Evolutionary conservation across 2,888 invertebrate species (phyloP).

Genomic region (Nebria salina): DNA sequence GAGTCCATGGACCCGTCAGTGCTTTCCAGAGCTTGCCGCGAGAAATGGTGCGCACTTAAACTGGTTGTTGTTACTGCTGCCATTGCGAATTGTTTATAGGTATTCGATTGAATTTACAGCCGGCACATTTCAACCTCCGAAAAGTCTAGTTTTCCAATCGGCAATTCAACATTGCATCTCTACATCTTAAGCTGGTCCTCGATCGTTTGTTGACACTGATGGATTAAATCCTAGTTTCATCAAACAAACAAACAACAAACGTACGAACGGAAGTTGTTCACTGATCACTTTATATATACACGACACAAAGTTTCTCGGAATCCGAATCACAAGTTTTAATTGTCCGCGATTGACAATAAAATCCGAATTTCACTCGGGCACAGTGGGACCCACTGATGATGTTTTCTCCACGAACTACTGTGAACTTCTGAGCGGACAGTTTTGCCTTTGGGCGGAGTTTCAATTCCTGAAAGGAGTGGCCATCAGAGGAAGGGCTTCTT

Average conservation of each 20-base stretch:
- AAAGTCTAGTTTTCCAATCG: neutral
- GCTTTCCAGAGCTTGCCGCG: conserved; percentile 55
- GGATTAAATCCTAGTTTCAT: no score
- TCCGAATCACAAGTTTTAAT: neutral
- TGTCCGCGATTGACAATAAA: conserved; percentile 22
- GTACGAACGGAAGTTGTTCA: neutral
- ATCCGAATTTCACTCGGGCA: conserved; percentile 24
- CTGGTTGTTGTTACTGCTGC: conserved; percentile 50
- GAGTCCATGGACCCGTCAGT: conserved; percentile 60
- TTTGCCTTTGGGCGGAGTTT: conserved; percentile 57
- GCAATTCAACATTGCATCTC: neutral
- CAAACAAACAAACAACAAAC: no score
- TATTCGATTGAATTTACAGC: no score
- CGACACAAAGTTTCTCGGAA: neutral
- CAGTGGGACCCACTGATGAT: conserved; percentile 51
- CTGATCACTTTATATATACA: neutral
- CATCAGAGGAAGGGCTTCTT: conserved; percentile 50
- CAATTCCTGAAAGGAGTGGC: conserved; percentile 51
- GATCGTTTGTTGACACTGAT: neutral
- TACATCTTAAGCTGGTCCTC: neutral
- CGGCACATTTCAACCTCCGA: neutral
- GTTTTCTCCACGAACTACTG: conserved; percentile 58
- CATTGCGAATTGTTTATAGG: conserved; percentile 41
- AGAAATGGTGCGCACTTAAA: conserved; percentile 55
- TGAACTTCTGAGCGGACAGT: conserved; percentile 57